These are phyloP conservation scores for Tympanoctomys barrerae DNA, from an alignment of 2,797 vertebrate species.

Conservation along the genomic window DNA sequence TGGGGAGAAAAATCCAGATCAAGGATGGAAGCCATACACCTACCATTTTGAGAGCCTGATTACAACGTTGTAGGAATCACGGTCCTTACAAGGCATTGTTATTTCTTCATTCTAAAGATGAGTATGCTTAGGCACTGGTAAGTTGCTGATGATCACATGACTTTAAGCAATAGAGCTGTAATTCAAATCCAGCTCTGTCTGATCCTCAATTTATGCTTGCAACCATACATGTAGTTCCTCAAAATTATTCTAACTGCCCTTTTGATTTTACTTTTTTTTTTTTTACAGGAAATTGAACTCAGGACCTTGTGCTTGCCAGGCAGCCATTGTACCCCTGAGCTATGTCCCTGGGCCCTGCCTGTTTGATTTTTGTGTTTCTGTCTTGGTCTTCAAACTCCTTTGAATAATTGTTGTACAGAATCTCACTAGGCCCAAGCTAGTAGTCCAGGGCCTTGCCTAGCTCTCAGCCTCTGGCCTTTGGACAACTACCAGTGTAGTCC, in stretches of 20 bases:
- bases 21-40: neutral
- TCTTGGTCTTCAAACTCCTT: neutral
- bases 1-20: neutral
- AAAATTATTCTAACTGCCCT: neutral
- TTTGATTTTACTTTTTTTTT: neutral
- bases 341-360: too few relatives aligned
- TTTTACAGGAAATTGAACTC: too few relatives aligned
- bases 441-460: neutral
- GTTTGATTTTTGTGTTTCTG: neutral
- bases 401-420: neutral
- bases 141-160: neutral
- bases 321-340: too few relatives aligned
- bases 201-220: neutral
- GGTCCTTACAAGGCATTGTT: neutral
- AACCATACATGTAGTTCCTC: neutral
- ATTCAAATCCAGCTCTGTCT: neutral
- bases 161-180: neutral
- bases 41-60: neutral
- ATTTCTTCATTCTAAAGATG: neutral
- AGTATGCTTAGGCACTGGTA: neutral
- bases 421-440: neutral
- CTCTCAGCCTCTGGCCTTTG: neutral
- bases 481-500: constrained; percentile 6
- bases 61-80: neutral
- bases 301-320: too few relatives aligned